Conservation (phyloP, 37 sponge, comb jelly and placozoan species). For the Cladorhizidae sp. region DNA sequence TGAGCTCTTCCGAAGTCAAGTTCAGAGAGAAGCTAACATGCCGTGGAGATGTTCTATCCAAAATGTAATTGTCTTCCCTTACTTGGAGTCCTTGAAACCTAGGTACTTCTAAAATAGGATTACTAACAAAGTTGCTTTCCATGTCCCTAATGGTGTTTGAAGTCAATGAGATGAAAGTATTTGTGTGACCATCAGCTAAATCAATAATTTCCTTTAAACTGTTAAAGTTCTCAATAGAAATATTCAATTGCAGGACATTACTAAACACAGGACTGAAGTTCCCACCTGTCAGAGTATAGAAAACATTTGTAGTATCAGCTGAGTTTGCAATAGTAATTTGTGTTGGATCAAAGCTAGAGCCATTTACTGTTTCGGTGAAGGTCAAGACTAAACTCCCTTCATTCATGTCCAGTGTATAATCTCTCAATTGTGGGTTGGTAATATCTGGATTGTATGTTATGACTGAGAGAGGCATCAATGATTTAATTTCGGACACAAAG, state of each 20-base stretch:
- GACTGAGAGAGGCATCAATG: constrained; percentile 1
- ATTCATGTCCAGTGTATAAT: constrained; percentile 71
- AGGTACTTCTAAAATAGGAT: constrained; percentile 29
- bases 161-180: constrained; percentile 54
- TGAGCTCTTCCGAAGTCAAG: constrained; percentile 64
- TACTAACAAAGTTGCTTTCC: constrained; percentile 43
- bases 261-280: constrained; percentile 37
- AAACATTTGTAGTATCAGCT: neutral
- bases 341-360: constrained; percentile 64
- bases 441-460: constrained; percentile 45
- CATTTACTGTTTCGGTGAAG: constrained; percentile 82
- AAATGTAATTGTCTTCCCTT: constrained; percentile 37
- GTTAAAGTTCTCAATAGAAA: constrained; percentile 75
- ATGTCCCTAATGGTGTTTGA: constrained; percentile 61
- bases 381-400: constrained; percentile 46
- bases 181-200: constrained; percentile 49
- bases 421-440: constrained; percentile 42
- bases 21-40: constrained; percentile 75
- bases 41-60: constrained; percentile 66
- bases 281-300: constrained; percentile 69
- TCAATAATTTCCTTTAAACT: constrained; percentile 72
- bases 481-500: constrained; percentile 5
- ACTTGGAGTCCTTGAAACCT: constrained; percentile 6
- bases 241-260: constrained; percentile 25
- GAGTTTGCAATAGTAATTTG: constrained; percentile 46